phyloP scores from a whole-genome alignment of 1,140 invertebrate species.

The Drosophila prosaltans region DNA sequence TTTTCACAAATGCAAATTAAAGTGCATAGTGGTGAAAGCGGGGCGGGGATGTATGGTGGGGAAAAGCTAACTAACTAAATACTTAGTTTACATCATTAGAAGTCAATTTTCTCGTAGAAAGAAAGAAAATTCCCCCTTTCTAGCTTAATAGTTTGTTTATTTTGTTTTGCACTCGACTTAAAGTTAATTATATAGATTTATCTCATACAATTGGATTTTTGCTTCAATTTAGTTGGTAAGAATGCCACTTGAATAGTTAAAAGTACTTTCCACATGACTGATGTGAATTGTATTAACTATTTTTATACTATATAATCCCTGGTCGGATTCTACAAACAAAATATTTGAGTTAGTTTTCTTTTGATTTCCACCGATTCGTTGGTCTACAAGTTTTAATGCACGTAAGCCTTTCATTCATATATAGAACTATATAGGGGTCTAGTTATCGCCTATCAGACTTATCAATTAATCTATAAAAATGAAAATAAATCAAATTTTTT shows the following conservation, averaged over 20 bases:
- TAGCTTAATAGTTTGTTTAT: not conserved
- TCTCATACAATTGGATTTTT: not conserved
- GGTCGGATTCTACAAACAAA: not conserved
- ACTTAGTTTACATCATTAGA: slow-evolving; percentile 2
- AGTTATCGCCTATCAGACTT: not conserved
- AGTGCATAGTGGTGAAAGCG: not conserved
- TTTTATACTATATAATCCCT: not conserved
- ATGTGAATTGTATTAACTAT: not conserved
- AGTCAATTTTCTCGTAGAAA: not conserved
- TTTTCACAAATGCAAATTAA: slow-evolving; percentile 13
- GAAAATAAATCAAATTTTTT: slow-evolving; percentile 16
- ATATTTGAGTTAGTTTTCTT: slow-evolving; percentile 11
- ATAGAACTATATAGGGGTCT: not conserved
- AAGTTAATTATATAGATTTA: slow-evolving; percentile 5
- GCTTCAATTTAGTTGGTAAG: not conserved
- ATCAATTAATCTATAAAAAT: slow-evolving; percentile 1
- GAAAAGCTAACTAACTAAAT: not conserved
- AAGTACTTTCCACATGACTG: slow-evolving; percentile 1
- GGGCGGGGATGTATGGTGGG: not conserved
- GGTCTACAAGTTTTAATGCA: slow-evolving; percentile 26
- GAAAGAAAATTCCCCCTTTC: not conserved
- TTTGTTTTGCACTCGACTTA: not conserved
- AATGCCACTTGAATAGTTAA: not conserved
- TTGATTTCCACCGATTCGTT: slow-evolving; percentile 22
- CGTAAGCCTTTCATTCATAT: slow-evolving; percentile 19